Percentiles rank a stretch among this genome's conserved stretches.
Conservation (phyloP, 2,113 vertebrate species). For the Datnioides undecimradiatus region DNA sequence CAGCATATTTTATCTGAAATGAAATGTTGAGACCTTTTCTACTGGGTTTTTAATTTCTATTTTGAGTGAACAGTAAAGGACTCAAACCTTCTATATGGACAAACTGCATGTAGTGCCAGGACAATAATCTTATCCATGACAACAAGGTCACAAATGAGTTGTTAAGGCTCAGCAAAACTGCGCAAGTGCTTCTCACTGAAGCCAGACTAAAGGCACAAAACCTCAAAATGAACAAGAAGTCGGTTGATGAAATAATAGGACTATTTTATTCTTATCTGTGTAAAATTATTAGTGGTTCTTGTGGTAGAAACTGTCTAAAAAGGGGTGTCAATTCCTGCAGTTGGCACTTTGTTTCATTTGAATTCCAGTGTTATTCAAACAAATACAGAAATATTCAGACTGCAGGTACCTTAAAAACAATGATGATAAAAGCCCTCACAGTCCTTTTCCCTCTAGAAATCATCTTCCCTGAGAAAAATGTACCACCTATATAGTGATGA, state of each 20-base stretch:
- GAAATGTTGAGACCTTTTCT: not conserved
- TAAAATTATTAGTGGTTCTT: not conserved
- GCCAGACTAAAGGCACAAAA: not conserved
- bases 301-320: not conserved
- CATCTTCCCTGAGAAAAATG: conserved; percentile 59
- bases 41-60: not conserved
- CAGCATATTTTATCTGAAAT: not conserved
- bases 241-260: not conserved
- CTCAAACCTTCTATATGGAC: not conserved
- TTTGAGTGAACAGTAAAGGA: not conserved
- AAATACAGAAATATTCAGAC: not conserved
- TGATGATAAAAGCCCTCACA: not conserved
- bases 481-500: not conserved
- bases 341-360: not conserved
- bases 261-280: not conserved
- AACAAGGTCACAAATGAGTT: not conserved
- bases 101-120: not conserved
- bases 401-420: not conserved
- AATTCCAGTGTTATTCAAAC: not conserved
- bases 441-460: not conserved
- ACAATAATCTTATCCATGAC: not conserved
- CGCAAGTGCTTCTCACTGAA: not conserved
- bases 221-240: not conserved
- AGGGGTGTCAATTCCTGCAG: fast-evolving
- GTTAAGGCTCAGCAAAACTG: not conserved